These are phyloP conservation scores for Caenorhabditis briggsae DNA, from an alignment of 1,140 invertebrate genomes.

Conservation along the genomic window DNA sequence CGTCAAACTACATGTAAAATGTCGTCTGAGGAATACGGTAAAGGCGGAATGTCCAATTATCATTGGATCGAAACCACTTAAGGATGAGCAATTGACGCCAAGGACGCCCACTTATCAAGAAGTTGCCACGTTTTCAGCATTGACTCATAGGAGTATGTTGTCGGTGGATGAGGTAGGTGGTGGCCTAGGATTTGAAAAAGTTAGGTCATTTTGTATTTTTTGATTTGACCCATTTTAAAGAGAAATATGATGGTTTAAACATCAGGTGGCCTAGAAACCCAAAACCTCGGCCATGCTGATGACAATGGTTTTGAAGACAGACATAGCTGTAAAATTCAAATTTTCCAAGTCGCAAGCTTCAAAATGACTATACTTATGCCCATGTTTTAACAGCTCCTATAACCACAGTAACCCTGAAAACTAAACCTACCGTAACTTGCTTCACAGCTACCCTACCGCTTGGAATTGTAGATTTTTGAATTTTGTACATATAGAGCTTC, in stretches of 20 bases:
- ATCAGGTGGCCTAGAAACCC: too few species aligned
- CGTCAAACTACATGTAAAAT: constrained; percentile 41
- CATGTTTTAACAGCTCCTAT: too few species aligned
- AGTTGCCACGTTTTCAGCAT: constrained; percentile 48
- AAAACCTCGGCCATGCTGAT: too few species aligned
- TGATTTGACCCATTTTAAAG: background rate
- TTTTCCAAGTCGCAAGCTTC: too few species aligned
- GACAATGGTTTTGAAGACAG: too few species aligned
- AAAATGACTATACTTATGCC: too few species aligned
- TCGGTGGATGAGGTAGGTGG: constrained; percentile 20
- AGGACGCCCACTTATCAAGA: constrained; percentile 24
- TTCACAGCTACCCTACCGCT: too few species aligned
- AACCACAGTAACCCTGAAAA: too few species aligned
- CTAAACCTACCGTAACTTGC: too few species aligned
- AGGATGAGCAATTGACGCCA: constrained; percentile 6
- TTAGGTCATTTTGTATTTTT: background rate
- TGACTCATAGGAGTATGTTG: constrained; percentile 27
- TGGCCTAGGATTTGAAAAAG: background rate
- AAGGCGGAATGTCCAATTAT: constrained; percentile 26
- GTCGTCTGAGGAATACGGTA: constrained; percentile 32
- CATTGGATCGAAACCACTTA: constrained; percentile 9
- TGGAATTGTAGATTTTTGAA: too few species aligned
- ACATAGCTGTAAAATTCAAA: background rate
- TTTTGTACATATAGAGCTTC: too few species aligned
- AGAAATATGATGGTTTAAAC: too few species aligned